Evolutionary conservation across 2,888 invertebrate genomes (phyloP), one percentile per base, ranked within the genome.

Genomic region (Mycalesis mineus): DNA sequence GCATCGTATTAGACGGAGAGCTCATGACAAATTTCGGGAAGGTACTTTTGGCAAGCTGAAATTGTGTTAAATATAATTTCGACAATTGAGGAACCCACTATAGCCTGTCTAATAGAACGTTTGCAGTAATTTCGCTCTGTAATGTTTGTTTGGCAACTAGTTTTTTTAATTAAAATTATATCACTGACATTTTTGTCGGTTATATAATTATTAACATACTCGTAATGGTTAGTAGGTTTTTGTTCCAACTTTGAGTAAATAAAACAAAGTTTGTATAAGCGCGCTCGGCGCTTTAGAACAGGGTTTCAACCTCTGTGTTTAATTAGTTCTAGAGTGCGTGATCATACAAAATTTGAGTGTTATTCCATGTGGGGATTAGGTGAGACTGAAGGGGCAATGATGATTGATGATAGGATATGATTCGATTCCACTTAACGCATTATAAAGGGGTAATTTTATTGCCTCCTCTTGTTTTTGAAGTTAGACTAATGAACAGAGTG

Each of bases 361-460:
- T 62, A 57, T 62, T 62, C 44, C 60, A 55, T 62, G 60, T 62
- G 60, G 60, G 62, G 62, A 60, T 62, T 57, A 62, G 62, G 68
- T 66, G 68, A 57, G 60, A 66, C 64, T 74, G 77, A 73, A 76
- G 80, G 80, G 75, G 73, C 74, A 76, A 85, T 84, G 80, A 88
- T 88, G 88, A 89, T 89, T 88, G 80, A 89, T 89, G 88, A 82
- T 84, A 73, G 78, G 73, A 83, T 83, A 84, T 81, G 82, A 87
- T 87, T 84, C 85, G 78, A 80, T 83, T 82, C 88, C 87, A 89
- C 88, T 88, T 87, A 87, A 83, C 86, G 82, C 84, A 78, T 80
- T 77, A 80, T 82, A 82, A 82, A 83, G 84, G 86, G 87, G 86
- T 85, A 82, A 85, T 88, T 87, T 85, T 82, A 86, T 86, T 82